Evolutionary conservation across 2,888 invertebrate genomes (phyloP).

Genomic region (Tethea ocularis): DNA sequence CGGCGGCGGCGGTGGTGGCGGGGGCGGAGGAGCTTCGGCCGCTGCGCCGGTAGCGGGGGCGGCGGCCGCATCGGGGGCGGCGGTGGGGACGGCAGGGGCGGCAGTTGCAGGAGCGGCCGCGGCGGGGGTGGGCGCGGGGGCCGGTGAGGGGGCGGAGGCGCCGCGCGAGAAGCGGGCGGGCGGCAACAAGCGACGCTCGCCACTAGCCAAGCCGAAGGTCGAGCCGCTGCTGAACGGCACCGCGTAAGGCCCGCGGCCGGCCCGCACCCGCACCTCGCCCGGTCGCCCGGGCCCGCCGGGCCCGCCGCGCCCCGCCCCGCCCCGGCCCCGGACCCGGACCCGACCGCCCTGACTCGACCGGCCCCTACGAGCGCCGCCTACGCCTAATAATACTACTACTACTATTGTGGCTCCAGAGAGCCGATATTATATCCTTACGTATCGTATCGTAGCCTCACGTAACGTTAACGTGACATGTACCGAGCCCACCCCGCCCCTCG

Average conservation of each 20-base stretch:
- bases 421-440: conserved; percentile 43
- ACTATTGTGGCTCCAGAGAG: conserved; percentile 5
- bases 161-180: conserved; percentile 25
- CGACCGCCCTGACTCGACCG: conserved; percentile 19
- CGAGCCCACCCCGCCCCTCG: conserved; percentile 28
- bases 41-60: conserved; percentile 18
- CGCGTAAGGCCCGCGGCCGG: conserved; percentile 58
- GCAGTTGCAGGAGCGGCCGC: conserved; percentile 34
- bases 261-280: conserved; percentile 17
- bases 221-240: conserved; percentile 88
- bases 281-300: conserved; percentile 13
- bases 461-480: conserved; percentile 38
- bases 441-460: not conserved
- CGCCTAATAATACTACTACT: not conserved
- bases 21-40: conserved; percentile 19
- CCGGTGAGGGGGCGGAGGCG: conserved; percentile 22
- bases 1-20: conserved; percentile 30
- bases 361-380: not conserved
- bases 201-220: conserved; percentile 80
- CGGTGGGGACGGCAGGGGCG: conserved; percentile 41
- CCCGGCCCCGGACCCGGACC: not conserved
- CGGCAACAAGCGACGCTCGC: conserved; percentile 57
- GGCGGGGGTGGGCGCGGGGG: conserved; percentile 25
- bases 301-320: conserved; percentile 15
- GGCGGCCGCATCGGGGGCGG: conserved; percentile 22